These are phyloP conservation scores for Tokudaia tokunoshimensis DNA, from an alignment of 2,797 vertebrate genomes.

Conservation along the genomic window DNA sequence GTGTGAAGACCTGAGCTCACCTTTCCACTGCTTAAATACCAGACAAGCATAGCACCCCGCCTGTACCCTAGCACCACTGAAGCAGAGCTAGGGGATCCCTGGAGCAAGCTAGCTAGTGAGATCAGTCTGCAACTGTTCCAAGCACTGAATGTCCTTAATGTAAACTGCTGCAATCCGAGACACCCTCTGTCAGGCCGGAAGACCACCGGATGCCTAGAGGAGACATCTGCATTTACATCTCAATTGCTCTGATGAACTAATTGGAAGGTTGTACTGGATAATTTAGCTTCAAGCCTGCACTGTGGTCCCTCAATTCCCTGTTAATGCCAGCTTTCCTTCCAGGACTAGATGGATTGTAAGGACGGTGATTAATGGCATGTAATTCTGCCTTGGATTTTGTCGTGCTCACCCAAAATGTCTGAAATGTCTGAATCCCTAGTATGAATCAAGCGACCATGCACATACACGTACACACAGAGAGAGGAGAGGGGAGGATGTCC, in stretches of 20 bases:
- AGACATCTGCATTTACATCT: background rate
- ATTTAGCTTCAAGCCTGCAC: conserved; percentile 25
- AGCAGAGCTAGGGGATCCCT: background rate
- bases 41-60: background rate
- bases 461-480: no score
- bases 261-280: background rate
- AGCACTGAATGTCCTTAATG: background rate
- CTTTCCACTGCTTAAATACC: background rate
- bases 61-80: background rate
- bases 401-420: conserved; percentile 41
- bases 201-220: background rate
- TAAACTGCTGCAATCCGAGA: background rate
- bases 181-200: background rate
- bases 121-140: background rate
- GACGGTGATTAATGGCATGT: conserved; percentile 28
- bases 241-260: background rate
- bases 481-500: background rate
- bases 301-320: background rate
- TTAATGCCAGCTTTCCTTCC: background rate
- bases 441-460: conserved; percentile 19
- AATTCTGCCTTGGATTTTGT: conserved; percentile 4
- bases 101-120: background rate
- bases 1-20: no score
- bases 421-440: conserved; percentile 24
- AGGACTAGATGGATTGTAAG: background rate